Evolutionary conservation across 2,888 invertebrate species (phyloP).

Genomic region (Limnephilus lunatus): DNA sequence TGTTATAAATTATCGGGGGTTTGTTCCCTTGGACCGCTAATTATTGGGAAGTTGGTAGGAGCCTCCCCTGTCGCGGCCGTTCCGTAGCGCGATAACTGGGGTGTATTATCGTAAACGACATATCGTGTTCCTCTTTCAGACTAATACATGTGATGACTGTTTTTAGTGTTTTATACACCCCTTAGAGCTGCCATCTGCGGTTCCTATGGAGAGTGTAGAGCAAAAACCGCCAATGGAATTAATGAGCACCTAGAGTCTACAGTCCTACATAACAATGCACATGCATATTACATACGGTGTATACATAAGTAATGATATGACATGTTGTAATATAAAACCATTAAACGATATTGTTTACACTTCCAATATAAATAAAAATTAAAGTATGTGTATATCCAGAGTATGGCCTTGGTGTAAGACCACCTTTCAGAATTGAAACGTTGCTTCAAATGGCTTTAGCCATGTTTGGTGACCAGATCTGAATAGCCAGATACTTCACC

Average conservation of each 20-base stretch:
- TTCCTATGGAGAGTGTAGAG: slow-evolving; percentile 37
- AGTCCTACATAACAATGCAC: neutral
- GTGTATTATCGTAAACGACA: slow-evolving; percentile 57
- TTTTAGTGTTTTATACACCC: slow-evolving; percentile 26
- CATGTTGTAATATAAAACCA: too few species aligned
- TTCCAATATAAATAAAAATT: too few species aligned
- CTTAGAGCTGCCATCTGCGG: slow-evolving; percentile 49
- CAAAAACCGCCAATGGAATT: slow-evolving; percentile 35
- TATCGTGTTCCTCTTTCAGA: slow-evolving; percentile 52
- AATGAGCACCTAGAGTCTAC: neutral
- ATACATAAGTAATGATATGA: too few species aligned
- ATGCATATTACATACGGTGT: neutral
- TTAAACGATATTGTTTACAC: too few species aligned
- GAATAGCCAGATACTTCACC: too few species aligned
- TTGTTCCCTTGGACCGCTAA: slow-evolving; percentile 47
- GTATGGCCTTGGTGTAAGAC: too few species aligned
- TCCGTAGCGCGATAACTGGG: slow-evolving; percentile 44
- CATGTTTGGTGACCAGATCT: too few species aligned
- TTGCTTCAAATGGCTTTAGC: too few species aligned
- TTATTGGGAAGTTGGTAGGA: slow-evolving; percentile 43
- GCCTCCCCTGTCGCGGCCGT: slow-evolving; percentile 26
- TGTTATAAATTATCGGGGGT: slow-evolving; percentile 56
- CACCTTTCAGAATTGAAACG: too few species aligned
- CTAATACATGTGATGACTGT: slow-evolving; percentile 45
- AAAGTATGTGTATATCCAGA: too few species aligned